These are phyloP conservation scores for Larimichthys polyactis DNA, from an alignment of 2,113 vertebrate species.

Conservation along the genomic window DNA sequence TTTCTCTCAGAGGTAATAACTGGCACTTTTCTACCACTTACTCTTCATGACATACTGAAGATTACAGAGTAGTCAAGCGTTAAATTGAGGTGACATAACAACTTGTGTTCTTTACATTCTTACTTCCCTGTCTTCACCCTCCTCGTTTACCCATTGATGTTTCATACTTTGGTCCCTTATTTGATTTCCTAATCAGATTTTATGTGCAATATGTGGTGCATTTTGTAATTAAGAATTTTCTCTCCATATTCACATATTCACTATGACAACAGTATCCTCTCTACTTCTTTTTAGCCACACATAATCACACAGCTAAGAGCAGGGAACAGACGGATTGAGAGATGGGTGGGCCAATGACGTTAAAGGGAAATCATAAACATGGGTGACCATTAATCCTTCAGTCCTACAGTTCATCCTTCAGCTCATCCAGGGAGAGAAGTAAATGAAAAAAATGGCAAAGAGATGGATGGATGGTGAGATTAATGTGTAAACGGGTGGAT, in stretches of 20 bases:
- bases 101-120: not conserved
- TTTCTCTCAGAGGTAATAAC: slow-evolving; percentile 14
- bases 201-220: not conserved
- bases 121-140: not conserved
- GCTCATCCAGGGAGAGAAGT: slow-evolving; percentile 47
- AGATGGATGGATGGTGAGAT: slow-evolving; percentile 52
- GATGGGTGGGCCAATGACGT: slow-evolving; percentile 17
- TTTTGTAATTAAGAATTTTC: not conserved
- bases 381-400: slow-evolving; percentile 53
- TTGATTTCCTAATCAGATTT: not conserved
- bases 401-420: slow-evolving; percentile 44
- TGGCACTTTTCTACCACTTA: slow-evolving; percentile 15
- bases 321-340: slow-evolving; percentile 33
- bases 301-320: slow-evolving; percentile 37
- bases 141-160: not conserved
- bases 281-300: slow-evolving; percentile 6
- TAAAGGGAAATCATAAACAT: slow-evolving; percentile 51
- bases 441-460: slow-evolving; percentile 67
- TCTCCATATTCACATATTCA: slow-evolving; percentile 2
- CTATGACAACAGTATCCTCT: slow-evolving; percentile 8
- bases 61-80: slow-evolving; percentile 23
- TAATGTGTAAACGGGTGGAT: slow-evolving; percentile 52
- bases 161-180: not conserved
- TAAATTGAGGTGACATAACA: slow-evolving; percentile 21
- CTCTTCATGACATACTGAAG: slow-evolving; percentile 16